phyloP scores from a whole-genome alignment of 1,140 invertebrate species.

The Pseudoatta argentina region DNA sequence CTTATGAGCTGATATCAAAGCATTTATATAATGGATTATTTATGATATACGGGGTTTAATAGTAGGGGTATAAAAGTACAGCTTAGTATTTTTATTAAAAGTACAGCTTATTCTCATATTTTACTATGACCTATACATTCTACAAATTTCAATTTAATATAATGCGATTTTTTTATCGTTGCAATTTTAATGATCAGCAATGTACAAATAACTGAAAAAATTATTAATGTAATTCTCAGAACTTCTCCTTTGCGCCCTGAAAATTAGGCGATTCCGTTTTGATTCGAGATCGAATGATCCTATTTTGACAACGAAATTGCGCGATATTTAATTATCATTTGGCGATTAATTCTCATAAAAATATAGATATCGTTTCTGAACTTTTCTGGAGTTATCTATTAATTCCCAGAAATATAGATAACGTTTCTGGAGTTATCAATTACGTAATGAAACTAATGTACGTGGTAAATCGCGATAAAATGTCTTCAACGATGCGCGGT shows the following conservation, averaged over 20 bases:
- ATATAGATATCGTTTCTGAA: background rate
- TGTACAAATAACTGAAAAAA: background rate
- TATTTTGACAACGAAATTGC: background rate
- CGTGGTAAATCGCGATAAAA: background rate
- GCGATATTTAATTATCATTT: background rate
- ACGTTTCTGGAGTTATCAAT: background rate
- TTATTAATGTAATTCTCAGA: background rate
- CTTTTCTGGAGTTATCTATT: no score
- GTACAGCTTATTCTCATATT: no score
- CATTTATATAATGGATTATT: no score
- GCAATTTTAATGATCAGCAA: no score
- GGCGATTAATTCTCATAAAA: background rate
- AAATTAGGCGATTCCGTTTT: background rate
- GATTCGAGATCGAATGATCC: background rate
- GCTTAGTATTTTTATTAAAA: no score
- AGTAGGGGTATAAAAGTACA: no score
- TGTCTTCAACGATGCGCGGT: background rate
- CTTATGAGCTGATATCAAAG: no score
- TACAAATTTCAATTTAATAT: no score
- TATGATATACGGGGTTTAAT: no score
- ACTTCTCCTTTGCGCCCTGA: background rate
- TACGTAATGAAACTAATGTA: conserved; percentile 6
- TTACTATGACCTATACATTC: no score
- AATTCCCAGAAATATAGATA: background rate
- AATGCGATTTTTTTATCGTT: no score